Base-by-base conservation (phyloP, 2,113 vertebrate species). In the Nothobranchius kuhntae region DNA sequence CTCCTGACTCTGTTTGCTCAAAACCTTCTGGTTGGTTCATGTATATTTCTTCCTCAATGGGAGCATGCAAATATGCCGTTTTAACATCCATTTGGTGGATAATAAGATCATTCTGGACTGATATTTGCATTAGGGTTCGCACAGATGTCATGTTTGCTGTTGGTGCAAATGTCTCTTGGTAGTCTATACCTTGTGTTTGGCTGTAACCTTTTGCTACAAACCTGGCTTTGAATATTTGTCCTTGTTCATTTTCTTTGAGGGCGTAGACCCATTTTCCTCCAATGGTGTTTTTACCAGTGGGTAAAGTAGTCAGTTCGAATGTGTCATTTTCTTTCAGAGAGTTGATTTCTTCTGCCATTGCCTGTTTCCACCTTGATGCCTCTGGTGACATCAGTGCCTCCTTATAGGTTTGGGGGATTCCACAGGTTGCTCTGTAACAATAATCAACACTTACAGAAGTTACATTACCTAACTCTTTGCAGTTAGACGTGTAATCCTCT, bases 151-250 rank as follows among this genome's bases (percentile, higher is more conserved):
- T 13, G 52, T 53, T 30, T 4, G 52, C 52, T 53, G 52, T 53
- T 24, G 24, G 52, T 2, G 52, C 21, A 53, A 53, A 53, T 13
- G 52, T 53, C 10, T 53, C 52, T 30, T 47, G 46, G n/a, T n/a
- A n/a, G 40, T 59, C 57, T 45, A 59, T 59, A 12, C 42, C 57
- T 13, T 59, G n/a, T n/a, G n/a, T n/a, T 36, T 47, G 46, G 9
- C 46, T 47, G 9, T 47, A 47, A 13, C 46, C 46, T 13, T 47
- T 47, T 9, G 46, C 46, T 13, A 47, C 46, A 47, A 13, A 47
- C 3, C 46, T 9, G 12, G 46, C 46, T n/a, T n/a, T n/a, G n/a
- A n/a, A n/a, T n/a, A n/a, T n/a, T n/a, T n/a, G n/a, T n/a, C n/a
- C n/a, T n/a, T 13, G 10, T 47, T 47, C 46, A 47, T n/a, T 47